Percentiles rank a stretch among this genome's conserved stretches.
phyloP scores from a whole-genome alignment of 2,113 vertebrate species.

The Apodemus speciosus region DNA sequence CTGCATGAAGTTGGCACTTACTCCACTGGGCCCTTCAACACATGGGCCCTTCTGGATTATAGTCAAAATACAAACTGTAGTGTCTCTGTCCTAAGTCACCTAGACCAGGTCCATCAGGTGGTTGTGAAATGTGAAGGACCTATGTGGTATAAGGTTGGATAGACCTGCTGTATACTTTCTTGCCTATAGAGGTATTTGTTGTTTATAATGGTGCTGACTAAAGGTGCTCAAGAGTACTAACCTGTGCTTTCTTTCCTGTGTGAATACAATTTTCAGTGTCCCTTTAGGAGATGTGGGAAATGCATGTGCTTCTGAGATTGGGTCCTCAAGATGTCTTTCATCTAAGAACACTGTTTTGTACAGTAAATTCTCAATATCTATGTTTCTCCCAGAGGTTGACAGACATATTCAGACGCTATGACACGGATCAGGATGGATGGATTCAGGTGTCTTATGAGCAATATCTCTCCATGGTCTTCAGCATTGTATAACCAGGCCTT shows the following conservation, averaged over 20 bases:
- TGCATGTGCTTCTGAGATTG: background rate
- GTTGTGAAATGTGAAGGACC: background rate
- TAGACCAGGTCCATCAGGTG: background rate
- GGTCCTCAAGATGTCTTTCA: background rate
- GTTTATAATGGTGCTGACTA: background rate
- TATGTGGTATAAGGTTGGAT: background rate
- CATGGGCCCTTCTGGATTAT: background rate
- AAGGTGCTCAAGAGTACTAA: background rate
- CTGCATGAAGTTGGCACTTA: background rate
- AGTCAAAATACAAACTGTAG: background rate
- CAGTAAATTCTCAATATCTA: background rate
- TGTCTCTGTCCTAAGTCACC: background rate
- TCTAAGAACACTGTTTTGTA: background rate
- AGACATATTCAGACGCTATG: constrained; percentile 95
- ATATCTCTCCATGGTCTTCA: constrained; percentile 98
- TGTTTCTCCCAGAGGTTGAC: constrained; percentile 91
- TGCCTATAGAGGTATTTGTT: background rate
- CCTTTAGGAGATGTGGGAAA: background rate
- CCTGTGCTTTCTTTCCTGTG: background rate
- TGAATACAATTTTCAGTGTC: background rate
- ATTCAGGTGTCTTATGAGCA: constrained; percentile 99
- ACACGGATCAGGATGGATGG: constrained; percentile 98
- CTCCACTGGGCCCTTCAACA: background rate
- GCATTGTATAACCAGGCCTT: constrained; percentile 88
- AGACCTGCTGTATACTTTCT: background rate